phyloP scores from a whole-genome alignment of 2,888 invertebrate species.

The Caenorhabditis sp. region DNA sequence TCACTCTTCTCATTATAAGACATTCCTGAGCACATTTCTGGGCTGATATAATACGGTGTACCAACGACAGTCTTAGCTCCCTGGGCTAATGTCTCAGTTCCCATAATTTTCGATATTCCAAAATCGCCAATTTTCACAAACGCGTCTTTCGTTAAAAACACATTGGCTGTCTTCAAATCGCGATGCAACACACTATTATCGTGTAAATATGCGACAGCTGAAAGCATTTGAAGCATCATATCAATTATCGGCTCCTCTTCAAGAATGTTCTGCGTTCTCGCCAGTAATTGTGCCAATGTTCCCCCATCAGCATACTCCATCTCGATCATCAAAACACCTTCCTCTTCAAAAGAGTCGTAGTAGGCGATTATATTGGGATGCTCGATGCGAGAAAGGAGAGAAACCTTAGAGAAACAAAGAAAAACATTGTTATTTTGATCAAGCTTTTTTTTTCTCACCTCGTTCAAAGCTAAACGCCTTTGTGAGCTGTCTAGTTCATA shows the following conservation, averaged over 20 bases:
- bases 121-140: slow-evolving; percentile 81
- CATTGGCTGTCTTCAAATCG: slow-evolving; percentile 81
- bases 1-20: slow-evolving; percentile 82
- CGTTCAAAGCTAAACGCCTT: slow-evolving; percentile 75
- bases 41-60: slow-evolving; percentile 75
- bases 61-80: slow-evolving; percentile 74
- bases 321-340: slow-evolving; percentile 80
- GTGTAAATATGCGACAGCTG: slow-evolving; percentile 80
- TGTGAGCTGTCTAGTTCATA: slow-evolving; percentile 79
- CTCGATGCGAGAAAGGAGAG: slow-evolving; percentile 79
- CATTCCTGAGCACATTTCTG: slow-evolving; percentile 79
- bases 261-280: slow-evolving; percentile 75
- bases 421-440: slow-evolving; percentile 2
- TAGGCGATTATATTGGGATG: slow-evolving; percentile 80
- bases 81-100: slow-evolving; percentile 74
- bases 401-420: slow-evolving; percentile 55
- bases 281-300: slow-evolving; percentile 78
- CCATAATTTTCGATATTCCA: slow-evolving; percentile 81
- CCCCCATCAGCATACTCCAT: slow-evolving; percentile 84
- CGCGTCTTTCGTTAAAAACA: slow-evolving; percentile 79
- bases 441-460: slow-evolving; percentile 40
- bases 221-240: slow-evolving; percentile 76
- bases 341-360: slow-evolving; percentile 80
- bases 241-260: slow-evolving; percentile 74
- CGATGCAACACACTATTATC: slow-evolving; percentile 77